Evolutionary conservation across 1,140 invertebrate genomes (phyloP).

Genomic region (Drosophila virilis): DNA sequence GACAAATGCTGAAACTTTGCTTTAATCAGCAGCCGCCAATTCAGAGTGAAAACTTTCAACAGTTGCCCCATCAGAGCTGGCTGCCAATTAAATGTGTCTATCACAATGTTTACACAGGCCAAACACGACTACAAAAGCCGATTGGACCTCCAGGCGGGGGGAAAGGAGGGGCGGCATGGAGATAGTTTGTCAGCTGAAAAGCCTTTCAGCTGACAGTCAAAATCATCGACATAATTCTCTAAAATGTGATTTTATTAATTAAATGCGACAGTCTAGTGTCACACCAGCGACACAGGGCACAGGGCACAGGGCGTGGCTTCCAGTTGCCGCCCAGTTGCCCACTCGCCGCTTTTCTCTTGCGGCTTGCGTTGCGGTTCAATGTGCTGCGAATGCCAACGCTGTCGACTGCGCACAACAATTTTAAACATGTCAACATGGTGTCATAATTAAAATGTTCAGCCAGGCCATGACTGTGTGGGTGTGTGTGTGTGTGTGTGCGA

Average conservation of each 20-base stretch:
- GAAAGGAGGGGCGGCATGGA: not conserved
- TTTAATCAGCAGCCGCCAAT: slow-evolving; percentile 60
- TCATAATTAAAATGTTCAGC: slow-evolving; percentile 82
- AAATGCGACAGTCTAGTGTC: slow-evolving; percentile 78
- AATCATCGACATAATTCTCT: slow-evolving; percentile 70
- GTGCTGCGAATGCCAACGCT: slow-evolving; percentile 48
- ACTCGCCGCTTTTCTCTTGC: slow-evolving; percentile 10
- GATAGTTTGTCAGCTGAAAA: slow-evolving; percentile 44
- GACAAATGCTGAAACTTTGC: slow-evolving; percentile 51
- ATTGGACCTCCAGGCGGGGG: not conserved
- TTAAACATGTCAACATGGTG: slow-evolving; percentile 79
- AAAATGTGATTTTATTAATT: slow-evolving; percentile 80
- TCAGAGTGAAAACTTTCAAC: slow-evolving; percentile 41
- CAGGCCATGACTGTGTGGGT: slow-evolving; percentile 26
- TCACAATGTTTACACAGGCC: slow-evolving; percentile 56
- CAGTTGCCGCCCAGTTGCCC: not conserved
- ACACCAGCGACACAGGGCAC: slow-evolving; percentile 71
- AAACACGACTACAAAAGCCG: slow-evolving; percentile 8
- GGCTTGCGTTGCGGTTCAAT: slow-evolving; percentile 76
- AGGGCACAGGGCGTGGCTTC: slow-evolving; percentile 19
- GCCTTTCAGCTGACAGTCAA: slow-evolving; percentile 22
- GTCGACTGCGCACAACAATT: slow-evolving; percentile 71
- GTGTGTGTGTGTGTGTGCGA: slow-evolving; percentile 15
- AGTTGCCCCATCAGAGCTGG: slow-evolving; percentile 29
- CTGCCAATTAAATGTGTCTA: slow-evolving; percentile 66